Evolutionary conservation across 2,888 invertebrate species (phyloP).

Genomic region (Ecliptopera silaceata): DNA sequence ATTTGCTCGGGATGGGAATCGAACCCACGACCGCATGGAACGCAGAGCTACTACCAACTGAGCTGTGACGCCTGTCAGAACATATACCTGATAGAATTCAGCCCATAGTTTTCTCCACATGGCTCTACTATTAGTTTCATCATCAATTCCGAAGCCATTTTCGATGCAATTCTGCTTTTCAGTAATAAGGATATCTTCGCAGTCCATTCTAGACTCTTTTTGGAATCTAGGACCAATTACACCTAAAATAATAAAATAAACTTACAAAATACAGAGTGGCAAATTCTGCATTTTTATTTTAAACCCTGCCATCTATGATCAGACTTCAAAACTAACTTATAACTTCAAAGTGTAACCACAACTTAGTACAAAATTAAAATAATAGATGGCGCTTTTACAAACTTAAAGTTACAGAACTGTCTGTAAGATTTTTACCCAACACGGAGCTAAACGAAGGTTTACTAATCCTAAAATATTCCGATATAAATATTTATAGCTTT

Average conservation of each 20-base stretch:
- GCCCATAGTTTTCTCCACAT: slow-evolving; percentile 58
- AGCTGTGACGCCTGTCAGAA: too few species aligned
- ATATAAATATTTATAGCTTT: too few species aligned
- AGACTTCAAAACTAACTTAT: background rate
- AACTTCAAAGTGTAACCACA: background rate
- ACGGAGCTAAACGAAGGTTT: too few species aligned
- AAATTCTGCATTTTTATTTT: too few species aligned
- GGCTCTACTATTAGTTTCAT: slow-evolving; percentile 34
- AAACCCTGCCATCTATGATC: background rate
- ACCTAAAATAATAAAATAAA: slow-evolving; percentile 44
- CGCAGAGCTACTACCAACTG: too few species aligned
- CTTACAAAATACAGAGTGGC: too few species aligned
- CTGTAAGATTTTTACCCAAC: too few species aligned
- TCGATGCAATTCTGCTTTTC: slow-evolving; percentile 61
- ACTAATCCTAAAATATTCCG: too few species aligned
- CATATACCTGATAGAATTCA: slow-evolving; percentile 55
- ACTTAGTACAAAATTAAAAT: background rate
- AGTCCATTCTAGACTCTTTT: slow-evolving; percentile 76
- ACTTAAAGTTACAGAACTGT: too few species aligned
- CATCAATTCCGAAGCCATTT: slow-evolving; percentile 51
- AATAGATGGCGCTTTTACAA: slow-evolving; percentile 1
- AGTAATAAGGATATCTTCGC: slow-evolving; percentile 75
- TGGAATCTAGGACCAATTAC: slow-evolving; percentile 72
- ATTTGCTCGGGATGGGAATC: too few species aligned
- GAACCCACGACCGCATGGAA: too few species aligned